Percentiles rank a stretch among this genome's conserved stretches.
Evolutionary conservation across 2,113 vertebrate species (phyloP).

Genomic region (Hassar affinis): DNA sequence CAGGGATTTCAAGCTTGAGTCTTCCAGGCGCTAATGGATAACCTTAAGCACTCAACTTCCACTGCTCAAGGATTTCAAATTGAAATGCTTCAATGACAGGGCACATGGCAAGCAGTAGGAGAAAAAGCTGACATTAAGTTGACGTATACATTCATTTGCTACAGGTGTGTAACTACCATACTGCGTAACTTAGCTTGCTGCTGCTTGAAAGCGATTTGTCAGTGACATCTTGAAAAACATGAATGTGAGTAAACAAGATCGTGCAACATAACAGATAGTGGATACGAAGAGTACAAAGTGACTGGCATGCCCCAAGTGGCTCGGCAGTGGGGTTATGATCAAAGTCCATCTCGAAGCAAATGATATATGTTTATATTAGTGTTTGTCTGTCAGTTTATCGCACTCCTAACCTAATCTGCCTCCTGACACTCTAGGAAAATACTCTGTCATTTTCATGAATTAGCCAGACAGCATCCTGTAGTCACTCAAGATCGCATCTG

Average conservation of each 20-base stretch:
- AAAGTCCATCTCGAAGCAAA: not conserved
- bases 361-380: not conserved
- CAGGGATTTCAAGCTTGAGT: not conserved
- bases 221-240: not conserved
- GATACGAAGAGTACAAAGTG: not conserved
- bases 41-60: not conserved
- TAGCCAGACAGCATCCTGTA: not conserved
- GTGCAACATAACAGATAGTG: not conserved
- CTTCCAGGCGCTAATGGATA: conserved; percentile 7
- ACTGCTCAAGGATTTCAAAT: not conserved
- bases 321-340: not conserved
- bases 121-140: not conserved
- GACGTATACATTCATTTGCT: not conserved
- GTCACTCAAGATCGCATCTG: not conserved
- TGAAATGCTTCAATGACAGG: not conserved
- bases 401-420: not conserved
- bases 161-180: not conserved
- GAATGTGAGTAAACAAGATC: not conserved
- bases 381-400: not conserved
- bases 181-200: not conserved
- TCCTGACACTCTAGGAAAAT: not conserved
- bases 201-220: not conserved
- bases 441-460: not conserved
- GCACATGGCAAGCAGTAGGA: not conserved
- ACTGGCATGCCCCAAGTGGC: not conserved